Conservation (phyloP, 2,797 vertebrate genomes). For the Macroramphosus scolopax region DNA sequence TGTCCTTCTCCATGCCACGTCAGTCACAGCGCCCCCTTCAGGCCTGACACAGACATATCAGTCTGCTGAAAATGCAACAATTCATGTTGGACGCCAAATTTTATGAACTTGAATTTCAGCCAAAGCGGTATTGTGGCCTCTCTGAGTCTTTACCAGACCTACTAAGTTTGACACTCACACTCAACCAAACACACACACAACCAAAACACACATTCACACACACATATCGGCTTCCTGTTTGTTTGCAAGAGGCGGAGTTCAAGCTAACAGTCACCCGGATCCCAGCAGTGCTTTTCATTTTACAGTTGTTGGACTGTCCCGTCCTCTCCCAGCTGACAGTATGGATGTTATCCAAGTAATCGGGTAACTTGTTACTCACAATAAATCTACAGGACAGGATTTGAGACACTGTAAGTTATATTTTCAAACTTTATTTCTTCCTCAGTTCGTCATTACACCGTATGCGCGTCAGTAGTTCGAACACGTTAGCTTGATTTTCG, state of each 20-base stretch:
- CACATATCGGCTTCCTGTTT: slow-evolving; percentile 45
- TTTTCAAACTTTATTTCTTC: too few relatives aligned
- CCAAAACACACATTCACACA: not conserved
- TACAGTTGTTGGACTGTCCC: not conserved
- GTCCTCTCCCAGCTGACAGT: not conserved
- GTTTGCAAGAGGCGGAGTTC: slow-evolving; percentile 28
- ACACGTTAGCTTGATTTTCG: too few relatives aligned
- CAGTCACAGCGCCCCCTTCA: too few relatives aligned
- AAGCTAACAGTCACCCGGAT: not conserved
- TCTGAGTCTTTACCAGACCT: slow-evolving; percentile 6
- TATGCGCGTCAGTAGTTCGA: not conserved
- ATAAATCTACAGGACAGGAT: not conserved
- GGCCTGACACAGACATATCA: too few relatives aligned
- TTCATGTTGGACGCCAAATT: too few relatives aligned
- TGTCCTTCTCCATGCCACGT: too few relatives aligned
- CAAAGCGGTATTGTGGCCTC: too few relatives aligned
- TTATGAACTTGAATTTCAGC: too few relatives aligned
- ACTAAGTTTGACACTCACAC: too few relatives aligned
- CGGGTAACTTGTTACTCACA: not conserved
- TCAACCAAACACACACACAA: not conserved
- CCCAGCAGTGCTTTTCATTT: not conserved
- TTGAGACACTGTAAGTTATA: slow-evolving; percentile 17
- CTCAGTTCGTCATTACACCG: not conserved
- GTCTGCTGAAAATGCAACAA: too few relatives aligned
- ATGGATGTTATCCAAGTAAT: not conserved